A percentile compares a stretch with the other conserved stretches of the same genome.
Conservation (phyloP, 2,888 invertebrate species). For the Zaprionus bogoriensis region DNA sequence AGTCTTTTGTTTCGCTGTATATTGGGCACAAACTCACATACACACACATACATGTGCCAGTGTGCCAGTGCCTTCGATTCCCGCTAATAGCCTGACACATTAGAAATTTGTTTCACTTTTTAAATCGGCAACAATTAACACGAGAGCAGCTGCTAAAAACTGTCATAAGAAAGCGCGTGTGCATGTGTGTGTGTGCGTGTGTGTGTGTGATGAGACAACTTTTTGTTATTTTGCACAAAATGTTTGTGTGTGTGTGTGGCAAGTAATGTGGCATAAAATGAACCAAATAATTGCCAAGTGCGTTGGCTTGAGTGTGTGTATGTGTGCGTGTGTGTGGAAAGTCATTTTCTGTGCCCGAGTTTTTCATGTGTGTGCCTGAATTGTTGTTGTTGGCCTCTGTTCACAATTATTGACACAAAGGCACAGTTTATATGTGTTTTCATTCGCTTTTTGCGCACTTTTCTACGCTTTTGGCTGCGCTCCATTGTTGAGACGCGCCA, state of each 20-base stretch:
- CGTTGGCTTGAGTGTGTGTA: slow-evolving; percentile 45
- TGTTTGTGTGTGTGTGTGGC: slow-evolving; percentile 40
- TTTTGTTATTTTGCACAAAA: slow-evolving; percentile 23
- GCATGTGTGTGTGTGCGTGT: slow-evolving; percentile 2
- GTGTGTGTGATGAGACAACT: slow-evolving; percentile 31
- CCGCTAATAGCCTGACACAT: slow-evolving; percentile 69
- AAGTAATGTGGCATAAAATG: slow-evolving; percentile 77
- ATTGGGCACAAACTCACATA: slow-evolving; percentile 38
- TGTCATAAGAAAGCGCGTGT: slow-evolving; percentile 69
- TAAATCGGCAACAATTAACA: slow-evolving; percentile 67
- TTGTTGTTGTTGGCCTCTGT: slow-evolving; percentile 25
- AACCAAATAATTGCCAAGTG: slow-evolving; percentile 73
- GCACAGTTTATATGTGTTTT: slow-evolving; percentile 57
- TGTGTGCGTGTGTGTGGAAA: slow-evolving; percentile 58
- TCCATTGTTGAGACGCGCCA: slow-evolving; percentile 43
- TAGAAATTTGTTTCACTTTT: slow-evolving; percentile 76
- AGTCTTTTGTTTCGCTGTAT: slow-evolving; percentile 26
- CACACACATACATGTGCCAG: neutral
- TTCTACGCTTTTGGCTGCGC: slow-evolving; percentile 53
- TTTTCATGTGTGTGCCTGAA: slow-evolving; percentile 60
- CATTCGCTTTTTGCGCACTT: slow-evolving; percentile 1
- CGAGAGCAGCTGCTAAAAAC: slow-evolving; percentile 55
- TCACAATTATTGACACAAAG: slow-evolving; percentile 76
- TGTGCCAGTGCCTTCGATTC: slow-evolving; percentile 52
- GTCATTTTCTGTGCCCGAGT: slow-evolving; percentile 75